Evolutionary conservation across 2,888 invertebrate genomes (phyloP).

Genomic region (Tanypteryx hageni): DNA sequence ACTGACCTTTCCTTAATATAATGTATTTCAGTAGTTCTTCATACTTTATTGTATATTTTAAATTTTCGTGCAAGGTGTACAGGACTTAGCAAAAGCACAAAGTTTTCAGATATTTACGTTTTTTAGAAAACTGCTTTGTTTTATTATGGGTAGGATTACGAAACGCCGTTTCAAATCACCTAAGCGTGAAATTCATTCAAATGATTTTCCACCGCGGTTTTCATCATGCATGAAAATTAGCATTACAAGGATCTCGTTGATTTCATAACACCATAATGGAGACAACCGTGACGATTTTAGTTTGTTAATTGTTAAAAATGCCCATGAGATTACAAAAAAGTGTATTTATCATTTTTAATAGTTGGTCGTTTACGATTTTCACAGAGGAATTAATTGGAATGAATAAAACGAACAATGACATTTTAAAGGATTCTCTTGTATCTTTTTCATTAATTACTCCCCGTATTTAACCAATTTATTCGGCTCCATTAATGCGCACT

Average conservation of each 20-base stretch:
- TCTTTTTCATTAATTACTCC: background rate
- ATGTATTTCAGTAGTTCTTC: too few species aligned
- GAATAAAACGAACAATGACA: background rate
- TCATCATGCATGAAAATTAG: background rate
- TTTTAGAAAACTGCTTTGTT: too few species aligned
- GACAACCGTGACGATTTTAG: background rate
- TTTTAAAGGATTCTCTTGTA: too few species aligned
- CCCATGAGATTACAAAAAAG: background rate
- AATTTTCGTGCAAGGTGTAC: too few species aligned
- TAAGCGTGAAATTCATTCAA: background rate
- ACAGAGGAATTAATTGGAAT: background rate
- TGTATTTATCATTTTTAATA: background rate
- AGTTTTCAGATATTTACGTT: too few species aligned
- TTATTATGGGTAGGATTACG: too few species aligned
- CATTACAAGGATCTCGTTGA: background rate
- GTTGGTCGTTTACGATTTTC: background rate
- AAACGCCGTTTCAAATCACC: background rate
- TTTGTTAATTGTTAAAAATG: background rate
- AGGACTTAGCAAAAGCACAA: too few species aligned
- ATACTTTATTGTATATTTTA: too few species aligned
- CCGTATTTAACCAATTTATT: conserved; percentile 5
- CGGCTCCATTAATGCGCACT: conserved; percentile 11
- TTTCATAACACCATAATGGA: background rate
- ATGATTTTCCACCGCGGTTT: background rate
- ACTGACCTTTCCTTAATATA: too few species aligned